Evolutionary conservation across 2,113 vertebrate genomes (phyloP).

Genomic region (Platanista minor): DNA sequence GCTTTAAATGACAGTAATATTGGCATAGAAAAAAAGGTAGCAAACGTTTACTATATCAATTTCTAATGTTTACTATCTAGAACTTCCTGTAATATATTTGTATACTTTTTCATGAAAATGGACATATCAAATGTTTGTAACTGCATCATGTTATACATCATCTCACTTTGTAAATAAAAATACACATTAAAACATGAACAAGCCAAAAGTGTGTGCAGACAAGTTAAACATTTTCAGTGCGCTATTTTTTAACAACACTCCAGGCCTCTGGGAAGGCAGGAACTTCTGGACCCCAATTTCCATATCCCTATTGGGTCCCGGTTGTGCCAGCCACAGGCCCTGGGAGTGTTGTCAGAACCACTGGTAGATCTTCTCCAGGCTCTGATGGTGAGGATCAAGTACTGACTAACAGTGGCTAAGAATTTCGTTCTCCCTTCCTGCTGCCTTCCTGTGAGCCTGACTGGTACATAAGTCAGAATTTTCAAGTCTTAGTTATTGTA

Average conservation of each 20-base stretch:
- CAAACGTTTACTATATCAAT: conserved; percentile 78
- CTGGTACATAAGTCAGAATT: neutral
- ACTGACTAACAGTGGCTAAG: neutral
- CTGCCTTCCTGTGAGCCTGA: neutral
- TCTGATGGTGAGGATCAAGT: neutral
- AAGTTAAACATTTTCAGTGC: conserved; percentile 6
- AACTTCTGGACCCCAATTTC: neutral
- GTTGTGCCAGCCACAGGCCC: too few species aligned
- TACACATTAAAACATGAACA: conserved; percentile 67
- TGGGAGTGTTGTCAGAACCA: neutral
- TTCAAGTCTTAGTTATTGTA: neutral
- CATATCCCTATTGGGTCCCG: neutral
- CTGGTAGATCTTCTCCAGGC: neutral
- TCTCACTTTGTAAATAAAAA: conserved; percentile 85
- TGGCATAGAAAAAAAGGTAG: conserved; percentile 76
- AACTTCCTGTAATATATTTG: conserved; percentile 85
- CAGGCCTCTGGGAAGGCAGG: neutral
- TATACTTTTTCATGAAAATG: conserved; percentile 81
- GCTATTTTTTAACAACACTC: neutral
- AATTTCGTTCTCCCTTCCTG: neutral
- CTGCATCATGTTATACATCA: conserved; percentile 70
- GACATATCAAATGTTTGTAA: conserved; percentile 76
- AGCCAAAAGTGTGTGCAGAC: neutral
- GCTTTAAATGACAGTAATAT: conserved; percentile 74
- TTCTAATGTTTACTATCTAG: conserved; percentile 83